These are phyloP conservation scores for Propithecus deckenii DNA, from an alignment of 2,797 vertebrate genomes.

Conservation along the genomic window DNA sequence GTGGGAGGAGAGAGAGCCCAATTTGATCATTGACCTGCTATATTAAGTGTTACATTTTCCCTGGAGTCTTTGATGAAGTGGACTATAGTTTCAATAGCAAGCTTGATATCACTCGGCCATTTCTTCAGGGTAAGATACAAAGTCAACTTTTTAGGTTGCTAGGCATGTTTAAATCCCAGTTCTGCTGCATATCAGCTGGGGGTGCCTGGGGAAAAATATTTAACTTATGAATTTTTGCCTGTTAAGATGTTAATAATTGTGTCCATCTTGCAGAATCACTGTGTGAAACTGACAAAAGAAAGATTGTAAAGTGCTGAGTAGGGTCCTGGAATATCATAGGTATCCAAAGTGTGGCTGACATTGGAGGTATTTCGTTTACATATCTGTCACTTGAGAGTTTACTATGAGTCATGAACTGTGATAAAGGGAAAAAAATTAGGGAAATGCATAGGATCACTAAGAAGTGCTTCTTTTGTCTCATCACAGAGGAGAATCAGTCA, in stretches of 20 bases:
- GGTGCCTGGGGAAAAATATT: neutral
- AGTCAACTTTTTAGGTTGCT: neutral
- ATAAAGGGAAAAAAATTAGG: neutral
- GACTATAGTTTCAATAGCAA: neutral
- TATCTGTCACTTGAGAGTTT: neutral
- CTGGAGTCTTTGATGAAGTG: neutral
- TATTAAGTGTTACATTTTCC: neutral
- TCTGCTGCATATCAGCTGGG: neutral
- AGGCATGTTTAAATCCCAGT: neutral
- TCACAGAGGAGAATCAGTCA: neutral
- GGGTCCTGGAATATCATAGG: neutral
- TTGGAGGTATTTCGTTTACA: neutral
- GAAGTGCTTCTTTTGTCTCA: neutral
- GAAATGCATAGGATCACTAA: neutral
- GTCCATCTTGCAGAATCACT: neutral
- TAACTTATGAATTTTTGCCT: neutral
- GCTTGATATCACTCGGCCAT: neutral
- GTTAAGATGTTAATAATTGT: neutral
- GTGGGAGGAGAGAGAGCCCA: neutral
- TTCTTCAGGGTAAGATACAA: neutral
- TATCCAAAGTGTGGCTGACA: neutral
- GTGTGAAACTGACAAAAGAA: neutral
- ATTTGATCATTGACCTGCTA: slow-evolving; percentile 1
- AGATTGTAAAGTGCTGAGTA: neutral
- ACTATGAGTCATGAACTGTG: neutral